Percentiles rank a stretch among this genome's conserved stretches.
phyloP scores from a whole-genome alignment of 2,113 vertebrate species.

The Odocoileus virginianus region DNA sequence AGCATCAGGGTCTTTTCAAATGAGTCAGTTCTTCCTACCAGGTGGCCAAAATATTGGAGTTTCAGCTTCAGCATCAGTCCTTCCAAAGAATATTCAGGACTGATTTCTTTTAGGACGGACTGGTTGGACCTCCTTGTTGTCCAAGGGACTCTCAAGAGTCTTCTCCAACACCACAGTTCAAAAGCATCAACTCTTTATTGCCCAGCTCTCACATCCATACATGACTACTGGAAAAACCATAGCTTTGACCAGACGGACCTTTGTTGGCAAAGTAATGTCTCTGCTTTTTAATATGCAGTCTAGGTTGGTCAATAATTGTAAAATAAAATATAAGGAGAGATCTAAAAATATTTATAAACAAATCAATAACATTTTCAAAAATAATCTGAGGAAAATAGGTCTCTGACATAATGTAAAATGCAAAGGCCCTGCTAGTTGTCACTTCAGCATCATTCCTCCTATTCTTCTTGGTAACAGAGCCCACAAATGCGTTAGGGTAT shows the following conservation, averaged over 20 bases:
- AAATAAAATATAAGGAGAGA: neutral
- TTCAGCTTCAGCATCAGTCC: neutral
- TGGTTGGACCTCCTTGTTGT: neutral
- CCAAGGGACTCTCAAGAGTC: neutral
- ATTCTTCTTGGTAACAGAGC: neutral
- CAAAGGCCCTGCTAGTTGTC: neutral
- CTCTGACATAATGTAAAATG: neutral
- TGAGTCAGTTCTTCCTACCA: neutral
- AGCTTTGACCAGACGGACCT: neutral
- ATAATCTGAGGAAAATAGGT: neutral
- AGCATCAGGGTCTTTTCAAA: neutral
- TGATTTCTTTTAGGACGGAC: neutral
- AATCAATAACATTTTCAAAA: neutral
- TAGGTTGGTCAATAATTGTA: neutral
- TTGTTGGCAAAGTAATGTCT: neutral
- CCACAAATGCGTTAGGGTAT: neutral
- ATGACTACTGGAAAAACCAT: neutral
- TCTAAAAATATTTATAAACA: neutral
- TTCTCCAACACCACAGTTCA: neutral
- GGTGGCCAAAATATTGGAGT: neutral
- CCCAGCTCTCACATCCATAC: neutral
- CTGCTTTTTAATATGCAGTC: neutral
- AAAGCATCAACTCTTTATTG: neutral
- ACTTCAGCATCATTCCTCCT: neutral
- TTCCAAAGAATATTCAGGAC: neutral